Evolutionary conservation across 2,888 invertebrate species (phyloP), one percentile per base, ranked within the genome.

Genomic region (Pogonocherus hispidulus): DNA sequence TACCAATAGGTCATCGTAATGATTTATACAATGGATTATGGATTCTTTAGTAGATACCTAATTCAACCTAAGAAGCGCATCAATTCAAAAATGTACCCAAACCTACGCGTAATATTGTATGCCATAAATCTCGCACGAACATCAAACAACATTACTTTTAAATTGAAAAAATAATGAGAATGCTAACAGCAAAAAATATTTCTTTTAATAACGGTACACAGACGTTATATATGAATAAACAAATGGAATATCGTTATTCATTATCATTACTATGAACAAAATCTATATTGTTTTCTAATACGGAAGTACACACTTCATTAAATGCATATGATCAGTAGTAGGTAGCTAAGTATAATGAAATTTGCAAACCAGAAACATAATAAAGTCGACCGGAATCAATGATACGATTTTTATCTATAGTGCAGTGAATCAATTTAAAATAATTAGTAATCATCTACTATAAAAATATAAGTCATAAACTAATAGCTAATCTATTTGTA

Each of bases 381-480:
- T 11, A 6, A 32, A 32, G 9, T 32, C 32, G 19, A 52, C 20
- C n/a, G 52, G 23, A 52, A 27, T 16, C 52, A 27, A 16, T 18
- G 52, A 32, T 59, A 35, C 47, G 27, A 59, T 8, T 47, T 32
- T 9, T 59, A 59, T 59, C 47, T 59, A 59, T 59, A 59, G 59
- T 47, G 14, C 32, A 27, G 23, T 51, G 60, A 37, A 51, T 62
- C 60, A 37, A 62, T 62, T 62, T 35, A 46, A 51, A 62, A 62
- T n/a, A n/a, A n/a, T n/a, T n/a, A n/a, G n/a, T n/a, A n/a, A n/a
- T n/a, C n/a, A 62, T 19, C 51, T 51, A 23, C 46, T 57, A 49
- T 51, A 62, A 62, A 62, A 32, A 62, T 51, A 62, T 51, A 32
- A 62, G 60, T 47, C 35, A 62, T 62, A 37, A 62, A 49, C n/a